Conservation (phyloP, 2,888 invertebrate species). For the Noctua comes region DNA sequence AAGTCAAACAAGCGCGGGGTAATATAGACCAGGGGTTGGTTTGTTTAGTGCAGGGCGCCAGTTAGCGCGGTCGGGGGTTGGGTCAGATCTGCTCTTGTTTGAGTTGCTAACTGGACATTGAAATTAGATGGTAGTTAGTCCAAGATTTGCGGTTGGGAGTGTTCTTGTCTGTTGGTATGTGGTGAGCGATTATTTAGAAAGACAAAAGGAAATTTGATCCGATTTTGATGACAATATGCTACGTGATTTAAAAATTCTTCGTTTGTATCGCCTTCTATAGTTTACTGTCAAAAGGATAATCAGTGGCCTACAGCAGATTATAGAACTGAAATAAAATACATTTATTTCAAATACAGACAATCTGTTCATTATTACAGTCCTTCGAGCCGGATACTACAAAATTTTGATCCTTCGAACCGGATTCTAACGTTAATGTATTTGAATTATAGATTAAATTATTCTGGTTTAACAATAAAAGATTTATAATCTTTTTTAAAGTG, state of each 20-base stretch:
- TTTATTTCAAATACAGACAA: background rate
- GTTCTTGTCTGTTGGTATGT: background rate
- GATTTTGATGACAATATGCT: background rate
- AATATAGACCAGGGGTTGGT: conserved; percentile 51
- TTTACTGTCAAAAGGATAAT: background rate
- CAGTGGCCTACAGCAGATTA: background rate
- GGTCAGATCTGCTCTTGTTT: conserved; percentile 21
- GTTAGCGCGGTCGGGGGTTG: conserved; percentile 38
- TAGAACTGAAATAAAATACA: background rate
- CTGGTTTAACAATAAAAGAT: background rate
- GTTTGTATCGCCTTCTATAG: background rate
- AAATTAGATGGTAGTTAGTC: conserved; percentile 34
- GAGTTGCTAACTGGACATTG: conserved; percentile 47
- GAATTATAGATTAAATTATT: background rate
- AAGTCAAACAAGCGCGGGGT: conserved; percentile 66
- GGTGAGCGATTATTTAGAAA: background rate
- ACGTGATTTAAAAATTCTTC: too few relatives aligned
- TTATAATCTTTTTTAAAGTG: too few relatives aligned
- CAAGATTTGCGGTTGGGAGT: conserved; percentile 11
- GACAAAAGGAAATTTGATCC: background rate
- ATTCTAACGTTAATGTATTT: background rate
- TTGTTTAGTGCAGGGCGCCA: conserved; percentile 50
- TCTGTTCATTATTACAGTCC: background rate
- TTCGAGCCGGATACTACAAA: background rate
- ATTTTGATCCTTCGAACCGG: background rate